Evolutionary conservation across 2,888 invertebrate species (phyloP).

Genomic region (Mythimna ferrago): DNA sequence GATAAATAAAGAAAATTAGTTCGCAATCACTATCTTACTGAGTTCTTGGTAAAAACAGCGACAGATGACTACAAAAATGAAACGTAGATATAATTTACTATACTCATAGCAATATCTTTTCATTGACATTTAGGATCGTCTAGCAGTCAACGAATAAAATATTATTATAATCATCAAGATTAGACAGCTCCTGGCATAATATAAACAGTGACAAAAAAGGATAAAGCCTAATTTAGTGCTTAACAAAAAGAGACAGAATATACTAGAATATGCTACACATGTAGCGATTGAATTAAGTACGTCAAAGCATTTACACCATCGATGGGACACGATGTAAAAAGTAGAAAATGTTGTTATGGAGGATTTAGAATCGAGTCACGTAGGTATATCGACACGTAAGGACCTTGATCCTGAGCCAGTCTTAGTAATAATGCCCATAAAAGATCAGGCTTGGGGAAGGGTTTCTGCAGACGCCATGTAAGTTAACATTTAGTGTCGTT

Average conservation of each 20-base stretch:
- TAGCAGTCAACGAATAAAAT: conserved; percentile 6
- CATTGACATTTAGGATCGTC: conserved; percentile 1
- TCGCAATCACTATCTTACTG: background rate
- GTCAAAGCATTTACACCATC: conserved; percentile 53
- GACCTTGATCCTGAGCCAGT: conserved; percentile 72
- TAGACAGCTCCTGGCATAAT: conserved; percentile 25
- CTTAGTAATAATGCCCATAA: conserved; percentile 75
- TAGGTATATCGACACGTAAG: conserved; percentile 55
- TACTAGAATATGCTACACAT: conserved; percentile 53
- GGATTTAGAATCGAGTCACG: conserved; percentile 65
- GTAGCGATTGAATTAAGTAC: conserved; percentile 56
- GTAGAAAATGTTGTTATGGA: conserved; percentile 59
- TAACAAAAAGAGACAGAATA: conserved; percentile 50
- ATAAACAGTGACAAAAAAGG: conserved; percentile 30
- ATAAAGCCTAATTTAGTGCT: conserved; percentile 36
- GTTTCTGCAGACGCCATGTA: conserved; percentile 68
- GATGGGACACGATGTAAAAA: conserved; percentile 46
- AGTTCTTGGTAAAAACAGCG: background rate
- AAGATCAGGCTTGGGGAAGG: conserved; percentile 61
- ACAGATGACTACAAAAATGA: background rate
- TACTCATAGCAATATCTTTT: background rate
- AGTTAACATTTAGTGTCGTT: conserved; percentile 66
- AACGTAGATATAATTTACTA: background rate
- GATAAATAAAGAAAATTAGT: background rate
- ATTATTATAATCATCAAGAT: conserved; percentile 16